phyloP scores from a whole-genome alignment of 2,113 vertebrate genomes.

The Rhagologus leucostigma region DNA sequence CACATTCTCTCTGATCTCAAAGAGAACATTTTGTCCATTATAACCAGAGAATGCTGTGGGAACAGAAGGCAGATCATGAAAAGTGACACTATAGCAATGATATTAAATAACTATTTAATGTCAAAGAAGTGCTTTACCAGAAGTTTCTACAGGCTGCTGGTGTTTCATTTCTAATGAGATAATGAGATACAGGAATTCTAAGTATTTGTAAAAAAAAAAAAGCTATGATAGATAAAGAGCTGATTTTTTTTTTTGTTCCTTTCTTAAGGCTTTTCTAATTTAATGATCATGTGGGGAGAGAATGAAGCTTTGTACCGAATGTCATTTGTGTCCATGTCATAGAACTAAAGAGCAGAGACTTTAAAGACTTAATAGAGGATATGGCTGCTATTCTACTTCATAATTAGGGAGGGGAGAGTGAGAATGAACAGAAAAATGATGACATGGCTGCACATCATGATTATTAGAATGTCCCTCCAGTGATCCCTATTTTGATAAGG shows the following conservation, averaged over 20 bases:
- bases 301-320: not conserved
- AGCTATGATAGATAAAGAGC: not conserved
- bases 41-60: not conserved
- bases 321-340: not conserved
- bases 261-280: not conserved
- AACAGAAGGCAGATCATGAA: not conserved
- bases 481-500: not conserved
- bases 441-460: not conserved
- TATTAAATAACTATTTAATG: not conserved
- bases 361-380: not conserved
- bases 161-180: not conserved
- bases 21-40: not conserved
- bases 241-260: not conserved
- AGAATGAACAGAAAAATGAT: not conserved
- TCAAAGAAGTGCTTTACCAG: not conserved
- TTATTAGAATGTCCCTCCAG: not conserved
- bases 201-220: not conserved
- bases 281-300: not conserved
- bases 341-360: not conserved
- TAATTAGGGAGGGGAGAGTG: not conserved
- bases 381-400: not conserved
- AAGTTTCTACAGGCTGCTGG: not conserved
- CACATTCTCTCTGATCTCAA: not conserved
- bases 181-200: not conserved
- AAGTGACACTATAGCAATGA: not conserved